Evolutionary conservation across 2,113 vertebrate species (phyloP), one percentile per base, ranked within the genome.

Genomic region (Pachycephala philippinensis): DNA sequence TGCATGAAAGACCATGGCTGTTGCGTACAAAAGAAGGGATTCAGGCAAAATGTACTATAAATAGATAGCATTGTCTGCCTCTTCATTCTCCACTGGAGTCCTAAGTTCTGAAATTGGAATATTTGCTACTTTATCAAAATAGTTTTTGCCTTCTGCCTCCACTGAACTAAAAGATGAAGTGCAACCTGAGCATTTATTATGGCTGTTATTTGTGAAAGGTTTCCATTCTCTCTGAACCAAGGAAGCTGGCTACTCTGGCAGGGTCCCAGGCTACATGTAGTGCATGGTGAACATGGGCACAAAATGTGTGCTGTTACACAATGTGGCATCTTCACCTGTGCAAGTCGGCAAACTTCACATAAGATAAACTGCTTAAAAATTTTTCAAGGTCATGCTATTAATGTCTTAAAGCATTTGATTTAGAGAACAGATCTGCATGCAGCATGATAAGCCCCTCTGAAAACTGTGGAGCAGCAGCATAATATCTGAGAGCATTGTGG

Each of bases 1-100:
- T 96, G 97, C 93, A 95, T 97, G 93, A 98, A 98, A 97, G 97
- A 97, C 96, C 95, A 96, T 96, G 93, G 96, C 95, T 97, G 96
- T 97, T 94, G 87, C 88, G 94, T 65, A 89, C 89, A 97, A 95
- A 96, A 97, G 97, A 97, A 96, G 84, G 65, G 93, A 95, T 97
- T 97, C 97, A 97, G 96, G 95, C 76, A 96, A 97, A 97, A 97
- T 64, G 75, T 76, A 96, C 96, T 97, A 95, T 90, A 98, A 96
- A 95, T 95, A 97, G 96, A 93, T 56, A 91, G 86, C 76, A 96
- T 85, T 95, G 93, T 97, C 93, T 97, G 93, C 87, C 56, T 94
- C 76, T 97, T 96, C 97, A 97, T 95, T 98, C 93, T 95, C 82
- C 79, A 89, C 63, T 90, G 79, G 84, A 96, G 94, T 94, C 90